Conservation (phyloP, 2,888 invertebrate genomes). For the Agonopterix arenella region DNA sequence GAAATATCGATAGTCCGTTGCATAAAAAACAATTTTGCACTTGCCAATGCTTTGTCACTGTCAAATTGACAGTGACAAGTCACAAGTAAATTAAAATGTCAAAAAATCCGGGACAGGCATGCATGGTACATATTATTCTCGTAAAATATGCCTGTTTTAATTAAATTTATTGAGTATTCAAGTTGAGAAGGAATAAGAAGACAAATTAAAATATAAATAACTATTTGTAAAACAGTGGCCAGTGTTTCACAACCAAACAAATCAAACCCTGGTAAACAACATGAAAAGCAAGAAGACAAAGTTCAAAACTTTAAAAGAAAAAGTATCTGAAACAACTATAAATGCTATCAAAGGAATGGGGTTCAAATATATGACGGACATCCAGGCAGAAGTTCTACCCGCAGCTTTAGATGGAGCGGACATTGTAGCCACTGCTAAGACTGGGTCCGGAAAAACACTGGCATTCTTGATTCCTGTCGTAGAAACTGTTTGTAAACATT, state of each 20-base stretch:
- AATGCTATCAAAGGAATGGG: constrained; percentile 91
- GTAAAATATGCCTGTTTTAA: too few species aligned
- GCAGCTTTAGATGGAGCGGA: constrained; percentile 92
- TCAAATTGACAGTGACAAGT: too few species aligned
- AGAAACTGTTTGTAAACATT: constrained; percentile 86
- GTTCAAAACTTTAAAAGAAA: constrained; percentile 75
- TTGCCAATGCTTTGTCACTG: too few species aligned
- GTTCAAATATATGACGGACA: constrained; percentile 94
- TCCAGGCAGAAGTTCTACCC: constrained; percentile 92
- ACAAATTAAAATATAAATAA: too few species aligned
- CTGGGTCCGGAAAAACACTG: constrained; percentile 97
- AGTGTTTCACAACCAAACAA: background rate
- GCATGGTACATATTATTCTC: too few species aligned
- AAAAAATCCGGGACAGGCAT: too few species aligned
- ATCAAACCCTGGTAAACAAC: background rate
- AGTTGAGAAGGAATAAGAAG: too few species aligned
- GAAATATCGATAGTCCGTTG: too few species aligned
- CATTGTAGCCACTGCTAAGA: constrained; percentile 95
- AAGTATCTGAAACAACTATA: constrained; percentile 84
- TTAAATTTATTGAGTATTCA: too few species aligned
- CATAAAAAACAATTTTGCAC: too few species aligned
- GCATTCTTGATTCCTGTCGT: constrained; percentile 96
- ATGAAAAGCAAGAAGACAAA: constrained; percentile 39
- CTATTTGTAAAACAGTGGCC: too few species aligned
- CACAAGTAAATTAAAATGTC: too few species aligned